Evolutionary conservation across 2,113 vertebrate genomes (phyloP).

Genomic region (Paratilapia polleni): DNA sequence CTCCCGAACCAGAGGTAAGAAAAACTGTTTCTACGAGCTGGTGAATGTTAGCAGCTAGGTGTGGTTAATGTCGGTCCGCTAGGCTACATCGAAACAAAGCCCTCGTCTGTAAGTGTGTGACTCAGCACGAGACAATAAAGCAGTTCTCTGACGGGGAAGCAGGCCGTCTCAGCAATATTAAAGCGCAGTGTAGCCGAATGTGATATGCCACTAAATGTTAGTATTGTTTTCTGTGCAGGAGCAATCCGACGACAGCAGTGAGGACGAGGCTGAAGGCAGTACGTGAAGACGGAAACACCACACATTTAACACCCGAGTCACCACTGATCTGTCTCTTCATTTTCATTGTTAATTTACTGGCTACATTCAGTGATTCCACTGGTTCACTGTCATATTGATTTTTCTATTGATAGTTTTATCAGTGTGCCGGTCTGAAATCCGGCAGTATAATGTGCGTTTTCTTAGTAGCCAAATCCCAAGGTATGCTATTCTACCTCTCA

Average conservation of each 20-base stretch:
- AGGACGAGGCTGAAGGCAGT: conserved; percentile 84
- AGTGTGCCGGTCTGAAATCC: not conserved
- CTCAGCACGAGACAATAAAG: not conserved
- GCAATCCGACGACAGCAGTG: conserved; percentile 81
- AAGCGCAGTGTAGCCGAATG: not conserved
- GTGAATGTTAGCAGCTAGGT: not conserved
- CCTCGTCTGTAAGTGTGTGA: not conserved
- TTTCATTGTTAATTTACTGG: not conserved
- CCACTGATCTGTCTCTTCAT: not conserved
- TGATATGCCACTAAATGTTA: not conserved
- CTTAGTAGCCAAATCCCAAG: not conserved
- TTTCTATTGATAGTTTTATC: not conserved
- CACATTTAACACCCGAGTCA: conserved; percentile 34
- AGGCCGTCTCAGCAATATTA: not conserved
- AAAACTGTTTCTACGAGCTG: not conserved
- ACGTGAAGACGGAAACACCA: not conserved
- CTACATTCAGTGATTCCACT: not conserved
- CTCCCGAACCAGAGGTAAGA: conserved; percentile 70
- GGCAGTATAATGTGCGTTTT: not conserved
- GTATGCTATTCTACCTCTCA: not conserved
- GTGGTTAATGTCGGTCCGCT: not conserved
- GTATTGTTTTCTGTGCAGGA: conserved; percentile 54
- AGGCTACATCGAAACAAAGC: not conserved
- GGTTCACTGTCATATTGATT: not conserved
- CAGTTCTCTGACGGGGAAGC: no score